A percentile compares a stretch with the other conserved stretches of the same genome.
phyloP scores from a whole-genome alignment of 2,113 vertebrate species.

The Albula goreensis region DNA sequence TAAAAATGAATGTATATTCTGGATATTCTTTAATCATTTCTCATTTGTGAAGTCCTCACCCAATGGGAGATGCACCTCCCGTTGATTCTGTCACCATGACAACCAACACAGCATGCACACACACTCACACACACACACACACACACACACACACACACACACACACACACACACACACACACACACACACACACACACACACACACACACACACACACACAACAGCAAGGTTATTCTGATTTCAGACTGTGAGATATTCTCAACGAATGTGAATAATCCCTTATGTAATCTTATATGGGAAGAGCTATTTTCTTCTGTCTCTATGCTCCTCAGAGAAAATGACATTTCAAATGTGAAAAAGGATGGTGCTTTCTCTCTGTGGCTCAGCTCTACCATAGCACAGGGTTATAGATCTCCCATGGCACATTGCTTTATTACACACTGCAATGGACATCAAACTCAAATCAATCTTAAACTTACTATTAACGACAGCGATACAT shows the following conservation, averaged over 20 bases:
- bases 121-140: conserved; percentile 13
- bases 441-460: no score
- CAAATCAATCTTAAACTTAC: no score
- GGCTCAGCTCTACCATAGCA: no score
- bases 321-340: neutral
- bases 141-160: conserved; percentile 13
- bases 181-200: conserved; percentile 16
- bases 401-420: no score
- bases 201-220: conserved; percentile 15
- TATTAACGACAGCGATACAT: no score
- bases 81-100: no score
- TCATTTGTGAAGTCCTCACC: no score
- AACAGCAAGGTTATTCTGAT: conserved; percentile 20
- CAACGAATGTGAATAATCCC: conserved; percentile 50
- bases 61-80: no score
- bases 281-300: conserved; percentile 27
- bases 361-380: neutral
- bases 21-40: no score
- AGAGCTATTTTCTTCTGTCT: neutral
- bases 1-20: no score
- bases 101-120: neutral
- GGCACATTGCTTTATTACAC: no score
- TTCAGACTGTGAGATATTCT: conserved; percentile 38
- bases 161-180: neutral
- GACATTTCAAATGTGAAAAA: neutral